A percentile compares a stretch with the other conserved stretches of the same genome.
These are phyloP conservation scores for Bombyx mandarina DNA, from an alignment of 1,140 invertebrate genomes.

Conservation along the genomic window DNA sequence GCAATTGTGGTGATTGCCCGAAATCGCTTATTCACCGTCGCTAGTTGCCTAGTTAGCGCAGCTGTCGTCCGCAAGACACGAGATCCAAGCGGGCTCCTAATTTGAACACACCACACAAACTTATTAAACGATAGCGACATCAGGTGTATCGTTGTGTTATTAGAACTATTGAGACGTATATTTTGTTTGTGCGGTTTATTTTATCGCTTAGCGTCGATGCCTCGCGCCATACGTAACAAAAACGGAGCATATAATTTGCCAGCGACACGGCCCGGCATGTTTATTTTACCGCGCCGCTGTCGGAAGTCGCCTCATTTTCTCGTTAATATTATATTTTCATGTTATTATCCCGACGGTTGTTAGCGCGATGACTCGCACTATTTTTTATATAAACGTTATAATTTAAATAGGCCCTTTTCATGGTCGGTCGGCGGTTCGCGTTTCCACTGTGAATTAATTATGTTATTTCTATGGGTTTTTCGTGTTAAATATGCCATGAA, in stretches of 20 bases:
- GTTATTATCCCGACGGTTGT: constrained; percentile 12
- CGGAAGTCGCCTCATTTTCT: constrained; percentile 37
- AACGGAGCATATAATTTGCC: constrained; percentile 28
- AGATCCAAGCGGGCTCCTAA: too few species aligned
- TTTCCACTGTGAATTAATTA: too few species aligned
- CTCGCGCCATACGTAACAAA: constrained; percentile 12
- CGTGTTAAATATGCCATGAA: too few species aligned
- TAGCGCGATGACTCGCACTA: constrained; percentile 28
- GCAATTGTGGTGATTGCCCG: constrained; percentile 32
- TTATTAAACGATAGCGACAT: too few species aligned
- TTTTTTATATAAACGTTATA: constrained; percentile 6
- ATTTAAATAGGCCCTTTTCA: neutral
- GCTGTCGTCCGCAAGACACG: constrained; percentile 23
- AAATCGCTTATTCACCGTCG: constrained; percentile 61
- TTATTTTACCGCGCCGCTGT: constrained; percentile 39
- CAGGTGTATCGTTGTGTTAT: too few species aligned
- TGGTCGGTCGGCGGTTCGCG: too few species aligned
- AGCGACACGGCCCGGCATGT: constrained; percentile 37
- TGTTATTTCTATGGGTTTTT: too few species aligned
- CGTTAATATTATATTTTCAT: constrained; percentile 47
- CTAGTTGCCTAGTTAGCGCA: constrained; percentile 55
- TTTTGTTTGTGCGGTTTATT: too few species aligned
- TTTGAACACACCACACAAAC: too few species aligned
- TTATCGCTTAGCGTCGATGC: too few species aligned
- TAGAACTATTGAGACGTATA: too few species aligned